Evolutionary conservation across 1,140 invertebrate species (phyloP).

Genomic region (Aphaenogaster ashmeadi): DNA sequence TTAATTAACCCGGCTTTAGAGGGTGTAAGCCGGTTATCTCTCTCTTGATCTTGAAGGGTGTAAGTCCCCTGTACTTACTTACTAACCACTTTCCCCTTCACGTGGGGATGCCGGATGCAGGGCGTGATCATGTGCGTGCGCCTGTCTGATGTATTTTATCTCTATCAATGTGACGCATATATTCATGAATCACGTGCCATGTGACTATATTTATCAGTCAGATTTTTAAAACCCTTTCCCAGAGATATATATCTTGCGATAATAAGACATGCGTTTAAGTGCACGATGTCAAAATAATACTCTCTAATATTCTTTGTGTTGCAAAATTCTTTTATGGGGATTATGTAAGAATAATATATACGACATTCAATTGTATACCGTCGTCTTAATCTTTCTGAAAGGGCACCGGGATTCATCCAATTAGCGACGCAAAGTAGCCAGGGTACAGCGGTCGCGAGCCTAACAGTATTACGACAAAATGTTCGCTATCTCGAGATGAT

Average conservation of each 20-base stretch:
- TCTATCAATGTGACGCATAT: slow-evolving; percentile 46
- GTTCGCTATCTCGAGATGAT: slow-evolving; percentile 7
- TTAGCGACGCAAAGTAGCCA: slow-evolving; percentile 25
- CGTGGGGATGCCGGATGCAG: slow-evolving; percentile 25
- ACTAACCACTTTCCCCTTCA: slow-evolving; percentile 50
- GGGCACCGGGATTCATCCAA: slow-evolving; percentile 22
- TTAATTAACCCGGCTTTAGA: slow-evolving; percentile 82
- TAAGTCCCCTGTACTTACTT: slow-evolving; percentile 66
- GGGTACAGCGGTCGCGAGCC: not conserved
- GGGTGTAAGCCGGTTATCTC: slow-evolving; percentile 80
- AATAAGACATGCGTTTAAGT: slow-evolving; percentile 1
- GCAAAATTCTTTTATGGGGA: not conserved
- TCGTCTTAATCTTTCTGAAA: slow-evolving; percentile 41
- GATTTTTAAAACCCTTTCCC: slow-evolving; percentile 7
- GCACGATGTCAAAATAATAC: not conserved
- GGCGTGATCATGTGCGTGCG: slow-evolving; percentile 47
- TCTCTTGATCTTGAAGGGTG: slow-evolving; percentile 73
- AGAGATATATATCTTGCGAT: not conserved
- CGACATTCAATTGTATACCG: slow-evolving; percentile 11
- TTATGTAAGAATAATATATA: not conserved
- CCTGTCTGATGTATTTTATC: slow-evolving; percentile 60
- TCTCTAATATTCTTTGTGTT: not conserved
- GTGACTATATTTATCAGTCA: slow-evolving; percentile 45
- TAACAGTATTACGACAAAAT: slow-evolving; percentile 45
- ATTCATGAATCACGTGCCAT: slow-evolving; percentile 61